Evolutionary conservation across 2,797 vertebrate species (phyloP), one percentile per base, ranked within the genome.

Genomic region (Psittacula derbiana): DNA sequence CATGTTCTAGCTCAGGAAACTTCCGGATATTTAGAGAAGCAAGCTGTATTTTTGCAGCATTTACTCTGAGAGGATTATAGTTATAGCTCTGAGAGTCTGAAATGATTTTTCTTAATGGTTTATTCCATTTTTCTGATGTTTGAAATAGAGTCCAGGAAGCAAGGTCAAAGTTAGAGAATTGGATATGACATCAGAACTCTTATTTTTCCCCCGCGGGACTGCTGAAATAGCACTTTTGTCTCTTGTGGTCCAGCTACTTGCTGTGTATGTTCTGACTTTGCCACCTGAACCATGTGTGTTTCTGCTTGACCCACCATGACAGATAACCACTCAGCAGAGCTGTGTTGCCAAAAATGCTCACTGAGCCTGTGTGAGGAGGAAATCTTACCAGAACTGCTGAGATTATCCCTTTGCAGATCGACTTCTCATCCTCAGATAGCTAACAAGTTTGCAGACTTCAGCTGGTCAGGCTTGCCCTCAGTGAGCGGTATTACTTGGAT

Each of bases 301-400:
- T 97, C 86, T 96, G 65, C 86, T 93, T 96, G 69, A 84, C 95
- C 93, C 76, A 67, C 88, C 82, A 33, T 62, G 88, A 85, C 97
- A 98, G 97, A 97, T 96, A 83, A 94, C 93, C 88, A 24, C 95
- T 96, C 97, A 97, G 96, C 96, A 96, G 96, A 80, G 94, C 57
- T 19, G 96, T 92, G 95, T 96, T 97, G 91, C 97, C 97, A 98
- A 98, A 98, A 96, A 98, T 98, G 98, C 96, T 97, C 12, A 43
- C 98, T 96, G 97, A 97, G 97, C 95, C 96, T 71, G 94, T 94
- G 95, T 82, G 28, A 94, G 96, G 92, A 92, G 91, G 94, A 96
- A 95, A 94, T 97, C 82, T 97, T 91, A 96, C 90, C 94, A 89
- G 88, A 94, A 91, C 92, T 96, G 96, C 97, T 96, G 97, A 96